These are phyloP conservation scores for Bombus sylvicola DNA, from an alignment of 1,140 invertebrate genomes.

Conservation along the genomic window DNA sequence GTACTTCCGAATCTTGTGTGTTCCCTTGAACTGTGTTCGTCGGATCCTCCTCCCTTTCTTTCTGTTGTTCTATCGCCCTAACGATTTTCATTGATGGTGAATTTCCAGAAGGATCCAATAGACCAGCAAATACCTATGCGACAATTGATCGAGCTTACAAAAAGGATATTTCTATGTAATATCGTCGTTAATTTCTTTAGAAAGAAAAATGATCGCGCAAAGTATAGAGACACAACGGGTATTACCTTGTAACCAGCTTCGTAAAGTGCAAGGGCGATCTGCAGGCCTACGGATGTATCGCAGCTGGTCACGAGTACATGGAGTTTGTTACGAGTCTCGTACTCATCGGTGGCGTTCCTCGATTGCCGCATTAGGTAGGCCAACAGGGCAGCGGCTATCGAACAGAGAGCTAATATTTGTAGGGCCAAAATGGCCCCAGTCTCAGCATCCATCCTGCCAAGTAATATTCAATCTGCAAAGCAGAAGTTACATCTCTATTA, in stretches of 20 bases:
- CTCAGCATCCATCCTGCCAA: slow-evolving; percentile 87
- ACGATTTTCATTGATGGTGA: slow-evolving; percentile 85
- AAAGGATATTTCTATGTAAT: neutral
- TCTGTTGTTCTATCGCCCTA: slow-evolving; percentile 83
- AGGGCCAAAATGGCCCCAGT: slow-evolving; percentile 90
- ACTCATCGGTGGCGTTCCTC: slow-evolving; percentile 82
- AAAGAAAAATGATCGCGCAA: neutral
- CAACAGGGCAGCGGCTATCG: slow-evolving; percentile 89
- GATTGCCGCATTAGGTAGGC: slow-evolving; percentile 90
- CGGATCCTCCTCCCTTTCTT: slow-evolving; percentile 79
- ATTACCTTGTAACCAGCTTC: slow-evolving; percentile 79
- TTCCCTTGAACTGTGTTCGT: neutral
- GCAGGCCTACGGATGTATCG: slow-evolving; percentile 89
- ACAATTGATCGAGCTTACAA: neutral
- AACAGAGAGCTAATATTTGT: slow-evolving; percentile 90
- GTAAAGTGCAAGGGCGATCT: slow-evolving; percentile 83
- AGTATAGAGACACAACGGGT: neutral
- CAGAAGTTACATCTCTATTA: slow-evolving; percentile 42
- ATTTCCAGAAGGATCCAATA: slow-evolving; percentile 75
- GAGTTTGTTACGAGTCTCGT: slow-evolving; percentile 75
- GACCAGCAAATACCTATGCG: slow-evolving; percentile 87
- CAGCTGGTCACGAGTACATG: slow-evolving; percentile 89
- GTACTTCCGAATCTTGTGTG: slow-evolving; percentile 65
- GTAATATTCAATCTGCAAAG: slow-evolving; percentile 46
- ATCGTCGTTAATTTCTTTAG: neutral